Evolutionary conservation across 2,888 invertebrate species (phyloP), one percentile per base, ranked within the genome.

Genomic region (Hipparchia sbordonii): DNA sequence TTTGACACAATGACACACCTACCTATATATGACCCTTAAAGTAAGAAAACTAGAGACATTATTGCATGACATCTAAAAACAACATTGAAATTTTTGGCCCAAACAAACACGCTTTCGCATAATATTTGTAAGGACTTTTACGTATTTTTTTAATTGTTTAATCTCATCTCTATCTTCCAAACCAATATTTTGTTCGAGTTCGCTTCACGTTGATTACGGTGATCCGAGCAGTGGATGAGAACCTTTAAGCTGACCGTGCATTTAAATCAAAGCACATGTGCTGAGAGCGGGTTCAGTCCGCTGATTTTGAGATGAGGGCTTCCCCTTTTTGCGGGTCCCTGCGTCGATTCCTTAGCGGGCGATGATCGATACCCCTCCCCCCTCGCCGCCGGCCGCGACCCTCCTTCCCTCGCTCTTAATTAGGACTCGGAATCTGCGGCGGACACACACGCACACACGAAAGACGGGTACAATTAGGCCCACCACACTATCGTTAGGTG

Each of bases 361-460:
- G 89, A 92, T 93, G 93, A 93, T 93, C 93, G 91, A 93, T 92
- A 93, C 92, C 89, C 82, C 82, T 77, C 83, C 83, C 79, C 83
- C 83, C 79, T 88, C 89, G 84, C 89, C 89, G 87, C 88, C 89
- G 89, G 89, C 89, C 89, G 88, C 87, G 87, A 85, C 87, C 88
- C 89, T 85, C 88, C 86, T 87, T 93, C 94, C 95, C 96, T 79
- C 95, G 94, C 95, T 96, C 96, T 96, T 96, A 96, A 96, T 96
- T 96, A 96, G 96, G 96, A 96, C 95, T 96, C 95, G 95, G 96
- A 96, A 96, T 96, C 96, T 96, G 96, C 95, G 95, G 96, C 96
- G 96, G 96, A 96, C 96, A 96, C 96, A 95, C 96, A 94, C 94
- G 93, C 94, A 91, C 89, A 82, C 87, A 81, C 84, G 82, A 82